Evolutionary conservation across 2,113 vertebrate genomes (phyloP).

Genomic region (Conger conger): DNA sequence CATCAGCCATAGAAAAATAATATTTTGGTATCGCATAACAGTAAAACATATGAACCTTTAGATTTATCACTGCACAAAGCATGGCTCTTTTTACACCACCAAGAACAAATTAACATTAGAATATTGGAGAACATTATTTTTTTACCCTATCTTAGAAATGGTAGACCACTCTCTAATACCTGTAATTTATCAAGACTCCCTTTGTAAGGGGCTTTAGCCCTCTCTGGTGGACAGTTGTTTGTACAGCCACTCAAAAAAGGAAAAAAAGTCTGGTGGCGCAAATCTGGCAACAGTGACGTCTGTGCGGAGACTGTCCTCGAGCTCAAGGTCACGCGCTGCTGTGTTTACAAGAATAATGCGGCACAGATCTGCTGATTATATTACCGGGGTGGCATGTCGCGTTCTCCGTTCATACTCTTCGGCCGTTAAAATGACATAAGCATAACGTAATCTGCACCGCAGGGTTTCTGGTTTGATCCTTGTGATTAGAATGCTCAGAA

Average conservation of each 20-base stretch:
- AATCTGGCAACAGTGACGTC: constrained; percentile 41
- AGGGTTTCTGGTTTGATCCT: neutral
- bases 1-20: neutral
- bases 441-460: neutral
- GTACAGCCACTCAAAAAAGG: neutral
- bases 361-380: neutral
- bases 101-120: neutral
- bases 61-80: neutral
- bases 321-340: constrained; percentile 47
- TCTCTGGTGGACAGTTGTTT: constrained; percentile 36
- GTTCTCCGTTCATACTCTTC: neutral
- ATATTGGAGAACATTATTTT: neutral
- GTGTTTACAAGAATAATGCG: constrained; percentile 1
- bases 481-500: neutral
- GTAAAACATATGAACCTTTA: neutral
- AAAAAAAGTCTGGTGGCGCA: constrained; percentile 22
- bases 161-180: neutral
- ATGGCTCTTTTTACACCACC: neutral
- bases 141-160: neutral
- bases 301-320: constrained; percentile 40
- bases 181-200: neutral
- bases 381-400: neutral
- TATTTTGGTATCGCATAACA: neutral
- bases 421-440: neutral
- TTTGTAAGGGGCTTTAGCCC: constrained; percentile 20